Evolutionary conservation across 2,888 invertebrate species (phyloP).

Genomic region (Bimastos eiseni): DNA sequence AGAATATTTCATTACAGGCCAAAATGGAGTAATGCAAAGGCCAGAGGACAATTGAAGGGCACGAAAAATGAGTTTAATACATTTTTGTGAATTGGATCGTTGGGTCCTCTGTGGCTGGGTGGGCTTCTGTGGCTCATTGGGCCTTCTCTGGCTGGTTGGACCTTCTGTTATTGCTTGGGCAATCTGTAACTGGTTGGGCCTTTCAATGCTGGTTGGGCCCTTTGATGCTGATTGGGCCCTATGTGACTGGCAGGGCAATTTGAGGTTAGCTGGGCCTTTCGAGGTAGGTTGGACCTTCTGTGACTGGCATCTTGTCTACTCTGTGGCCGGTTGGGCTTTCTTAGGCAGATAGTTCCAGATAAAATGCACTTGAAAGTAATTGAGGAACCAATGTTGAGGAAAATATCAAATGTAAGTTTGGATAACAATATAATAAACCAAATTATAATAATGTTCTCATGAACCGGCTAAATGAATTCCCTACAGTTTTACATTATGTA

Average conservation of each 20-base stretch:
- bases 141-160: background rate
- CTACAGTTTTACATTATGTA: background rate
- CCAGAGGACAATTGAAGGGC: background rate
- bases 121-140: background rate
- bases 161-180: no score
- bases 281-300: no score
- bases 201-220: no score
- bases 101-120: no score
- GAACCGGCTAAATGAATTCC: background rate
- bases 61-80: background rate
- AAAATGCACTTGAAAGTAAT: background rate
- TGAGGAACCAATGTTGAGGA: background rate
- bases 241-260: no score
- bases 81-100: no score
- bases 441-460: background rate
- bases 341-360: background rate
- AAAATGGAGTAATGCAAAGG: background rate
- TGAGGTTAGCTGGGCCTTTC: no score
- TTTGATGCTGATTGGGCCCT: no score
- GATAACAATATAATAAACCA: background rate
- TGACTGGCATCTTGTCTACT: no score
- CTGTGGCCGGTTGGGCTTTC: background rate
- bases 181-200: no score
- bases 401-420: no score
- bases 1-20: background rate